These are phyloP conservation scores for Masticophis lateralis DNA, from an alignment of 2,797 vertebrate species.

Conservation along the genomic window DNA sequence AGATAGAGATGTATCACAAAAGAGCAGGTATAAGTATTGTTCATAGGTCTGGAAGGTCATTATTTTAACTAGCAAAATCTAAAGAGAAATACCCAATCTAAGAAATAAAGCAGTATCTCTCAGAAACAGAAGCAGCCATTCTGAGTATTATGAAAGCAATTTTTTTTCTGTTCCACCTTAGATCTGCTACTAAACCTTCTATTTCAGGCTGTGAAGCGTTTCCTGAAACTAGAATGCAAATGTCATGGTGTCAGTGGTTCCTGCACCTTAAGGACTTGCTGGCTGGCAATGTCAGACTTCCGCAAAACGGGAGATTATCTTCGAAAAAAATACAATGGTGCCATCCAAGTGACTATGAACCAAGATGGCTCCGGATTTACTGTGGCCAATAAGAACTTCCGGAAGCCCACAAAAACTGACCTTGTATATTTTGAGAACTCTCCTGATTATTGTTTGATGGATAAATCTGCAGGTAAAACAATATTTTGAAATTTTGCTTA, in stretches of 20 bases:
- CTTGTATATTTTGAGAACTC: slow-evolving; percentile 97
- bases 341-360: slow-evolving; percentile 95
- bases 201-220: slow-evolving; percentile 91
- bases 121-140: neutral
- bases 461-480: slow-evolving; percentile 87
- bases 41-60: neutral
- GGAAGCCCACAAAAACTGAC: slow-evolving; percentile 89
- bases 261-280: slow-evolving; percentile 95
- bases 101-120: neutral
- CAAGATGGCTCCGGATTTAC: slow-evolving; percentile 94
- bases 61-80: neutral
- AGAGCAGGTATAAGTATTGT: neutral
- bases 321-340: slow-evolving; percentile 89
- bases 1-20: neutral
- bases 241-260: slow-evolving; percentile 97
- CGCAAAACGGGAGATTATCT: slow-evolving; percentile 92
- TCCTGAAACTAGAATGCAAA: slow-evolving; percentile 98
- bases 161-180: neutral
- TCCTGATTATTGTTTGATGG: slow-evolving; percentile 93
- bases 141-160: neutral
- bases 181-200: slow-evolving; percentile 50
- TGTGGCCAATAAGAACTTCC: slow-evolving; percentile 87
- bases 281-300: slow-evolving; percentile 95
- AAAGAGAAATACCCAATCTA: neutral
- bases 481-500: neutral